Percentiles rank a stretch among this genome's conserved stretches.
phyloP scores from a whole-genome alignment of 2,888 invertebrate genomes.

The Lacanobia oleracea region DNA sequence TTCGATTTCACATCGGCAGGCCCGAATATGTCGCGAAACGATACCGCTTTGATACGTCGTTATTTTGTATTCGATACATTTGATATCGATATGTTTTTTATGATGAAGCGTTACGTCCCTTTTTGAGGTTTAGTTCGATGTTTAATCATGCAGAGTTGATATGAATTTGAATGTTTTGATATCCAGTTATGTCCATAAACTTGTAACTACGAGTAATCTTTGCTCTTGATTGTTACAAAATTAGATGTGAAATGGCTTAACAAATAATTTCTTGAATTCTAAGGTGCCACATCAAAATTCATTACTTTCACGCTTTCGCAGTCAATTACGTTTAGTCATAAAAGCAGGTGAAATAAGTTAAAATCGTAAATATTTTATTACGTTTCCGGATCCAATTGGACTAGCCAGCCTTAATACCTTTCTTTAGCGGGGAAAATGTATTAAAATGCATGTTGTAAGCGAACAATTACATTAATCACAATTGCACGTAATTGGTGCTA shows the following conservation, averaged over 20 bases:
- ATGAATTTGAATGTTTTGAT: background rate
- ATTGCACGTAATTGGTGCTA: conserved; percentile 73
- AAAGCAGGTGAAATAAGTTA: background rate
- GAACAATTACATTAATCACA: conserved; percentile 71
- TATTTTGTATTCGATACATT: conserved; percentile 69
- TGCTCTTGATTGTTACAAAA: background rate
- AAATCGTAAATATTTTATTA: conserved; percentile 6
- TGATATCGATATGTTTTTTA: conserved; percentile 59
- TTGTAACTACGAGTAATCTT: background rate
- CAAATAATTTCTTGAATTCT: background rate
- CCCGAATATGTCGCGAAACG: conserved; percentile 66
- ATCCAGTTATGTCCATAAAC: conserved; percentile 5
- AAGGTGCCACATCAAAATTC: background rate
- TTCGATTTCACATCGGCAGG: conserved; percentile 86
- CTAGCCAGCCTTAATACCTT: conserved; percentile 33
- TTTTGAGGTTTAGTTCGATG: conserved; percentile 37
- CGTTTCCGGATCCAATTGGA: conserved; percentile 33
- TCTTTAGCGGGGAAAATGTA: conserved; percentile 52
- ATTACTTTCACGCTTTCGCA: background rate
- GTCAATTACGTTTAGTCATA: background rate
- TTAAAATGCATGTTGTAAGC: conserved; percentile 63
- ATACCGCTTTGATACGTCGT: conserved; percentile 65
- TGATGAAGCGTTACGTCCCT: conserved; percentile 44
- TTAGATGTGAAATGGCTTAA: background rate
- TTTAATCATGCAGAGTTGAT: conserved; percentile 30